Base-by-base conservation (phyloP, 2,888 invertebrate genomes). In the Carterocephalus palaemon region DNA sequence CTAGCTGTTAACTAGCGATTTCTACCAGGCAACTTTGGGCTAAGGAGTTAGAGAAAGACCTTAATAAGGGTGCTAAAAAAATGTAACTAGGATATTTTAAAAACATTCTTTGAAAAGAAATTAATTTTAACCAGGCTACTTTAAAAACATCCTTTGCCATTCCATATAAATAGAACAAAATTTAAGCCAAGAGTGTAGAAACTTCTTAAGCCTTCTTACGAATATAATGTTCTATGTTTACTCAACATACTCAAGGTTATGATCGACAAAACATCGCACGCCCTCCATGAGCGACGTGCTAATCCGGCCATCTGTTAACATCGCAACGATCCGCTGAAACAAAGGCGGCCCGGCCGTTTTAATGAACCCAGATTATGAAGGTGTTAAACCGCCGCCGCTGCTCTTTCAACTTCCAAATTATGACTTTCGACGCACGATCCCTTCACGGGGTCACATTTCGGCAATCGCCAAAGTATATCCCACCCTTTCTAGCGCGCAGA, bases 301-400 rank as follows among this genome's bases (percentile, higher is more conserved):
- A 83, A 85, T 80, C 83, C 79, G 74, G 56, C 78, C 85, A 86
- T 84, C 77, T 82, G 85, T 85, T 84, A 82, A 62, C 69, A 64
- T 75, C 74, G 68, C 59, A 84, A 83, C 82, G 70, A 82, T 68
- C 75, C 74, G 84, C 78, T 81, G 85, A 86, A 84, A 85, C 86
- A 86, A 85, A 85, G 82, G 73, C 72, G 72, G 58, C 75, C 81
- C 77, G 76, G 61, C 70, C 68, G 61, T 64, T 79, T 84, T 86
- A 86, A 86, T 86, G 85, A 84, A 76, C 73, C 70, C 73, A 81
- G 85, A 82, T 85, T 86, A 85, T 82, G 82, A 84, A 85, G 85
- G 86, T 85, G 86, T 84, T 85, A 86, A 85, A 80, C 77, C 77
- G 65, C 71, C 74, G 67, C 64, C 70, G 80, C 75, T 57, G 62